Conservation (phyloP, 2,797 vertebrate genomes). For the Rhinella marina region DNA sequence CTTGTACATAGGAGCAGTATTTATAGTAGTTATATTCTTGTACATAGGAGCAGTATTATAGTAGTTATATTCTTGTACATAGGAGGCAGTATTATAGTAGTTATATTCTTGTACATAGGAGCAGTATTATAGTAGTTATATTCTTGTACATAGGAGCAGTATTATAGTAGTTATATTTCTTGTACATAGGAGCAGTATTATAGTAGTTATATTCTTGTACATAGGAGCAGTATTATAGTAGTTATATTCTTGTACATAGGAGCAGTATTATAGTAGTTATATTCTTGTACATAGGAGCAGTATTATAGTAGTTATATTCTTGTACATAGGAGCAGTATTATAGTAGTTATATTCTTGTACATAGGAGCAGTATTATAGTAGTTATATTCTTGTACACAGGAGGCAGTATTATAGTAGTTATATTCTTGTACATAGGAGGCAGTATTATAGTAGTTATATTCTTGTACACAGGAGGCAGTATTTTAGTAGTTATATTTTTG, state of each 20-base stretch:
- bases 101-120: conserved; percentile 5
- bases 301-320: conserved; percentile 16
- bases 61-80: conserved; percentile 4
- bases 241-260: not conserved
- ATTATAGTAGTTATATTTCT: conserved; percentile 9
- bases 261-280: conserved; percentile 18
- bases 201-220: conserved; percentile 4
- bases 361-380: conserved; percentile 10
- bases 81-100: conserved; percentile 9
- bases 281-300: conserved; percentile 3
- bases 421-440: not conserved
- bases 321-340: not conserved
- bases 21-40: conserved; percentile 15
- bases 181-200: not conserved
- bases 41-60: not conserved
- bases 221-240: conserved; percentile 3
- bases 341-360: not conserved
- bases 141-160: not conserved
- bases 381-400: no score
- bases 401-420: not conserved
- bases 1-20: not conserved
- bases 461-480: not conserved
- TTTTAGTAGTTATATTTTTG: not conserved
- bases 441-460: conserved; percentile 4
- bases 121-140: conserved; percentile 18